Conservation (phyloP, 2,797 vertebrate species). For the Esox lucius region DNA sequence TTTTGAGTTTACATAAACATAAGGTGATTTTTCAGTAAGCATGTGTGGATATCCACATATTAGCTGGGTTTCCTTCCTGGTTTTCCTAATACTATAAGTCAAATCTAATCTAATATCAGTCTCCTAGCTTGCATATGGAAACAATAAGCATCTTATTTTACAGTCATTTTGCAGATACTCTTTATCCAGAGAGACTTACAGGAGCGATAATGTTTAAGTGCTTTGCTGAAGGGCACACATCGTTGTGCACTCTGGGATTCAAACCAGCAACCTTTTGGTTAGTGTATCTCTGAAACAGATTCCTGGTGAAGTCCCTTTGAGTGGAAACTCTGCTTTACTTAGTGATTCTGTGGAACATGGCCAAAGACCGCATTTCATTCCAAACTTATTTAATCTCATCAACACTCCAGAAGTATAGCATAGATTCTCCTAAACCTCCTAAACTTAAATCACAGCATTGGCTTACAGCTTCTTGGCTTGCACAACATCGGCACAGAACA, state of each 20-base stretch:
- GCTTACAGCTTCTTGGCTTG: too few relatives aligned
- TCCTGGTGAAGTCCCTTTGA: neutral
- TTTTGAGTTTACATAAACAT: too few relatives aligned
- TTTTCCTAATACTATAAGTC: neutral
- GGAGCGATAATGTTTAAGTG: too few relatives aligned
- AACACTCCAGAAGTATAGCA: neutral
- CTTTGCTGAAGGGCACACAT: too few relatives aligned
- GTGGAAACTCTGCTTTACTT: neutral
- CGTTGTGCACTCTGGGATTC: too few relatives aligned
- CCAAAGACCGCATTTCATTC: neutral
- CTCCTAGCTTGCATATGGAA: neutral
- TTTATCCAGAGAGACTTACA: too few relatives aligned
- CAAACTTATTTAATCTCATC: neutral
- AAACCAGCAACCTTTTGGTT: neutral
- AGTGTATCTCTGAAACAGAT: neutral
- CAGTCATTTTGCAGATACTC: too few relatives aligned
- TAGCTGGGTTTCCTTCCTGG: neutral
- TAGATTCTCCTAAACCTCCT: neutral
- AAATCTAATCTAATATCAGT: neutral
- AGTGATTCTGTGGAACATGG: neutral
- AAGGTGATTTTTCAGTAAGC: too few relatives aligned
- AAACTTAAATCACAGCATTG: too few relatives aligned
- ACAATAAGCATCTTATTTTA: neutral
- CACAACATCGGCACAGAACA: too few relatives aligned
- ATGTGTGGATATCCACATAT: neutral